Conservation (phyloP, 2,797 vertebrate genomes). For the Lacerta agilis region DNA sequence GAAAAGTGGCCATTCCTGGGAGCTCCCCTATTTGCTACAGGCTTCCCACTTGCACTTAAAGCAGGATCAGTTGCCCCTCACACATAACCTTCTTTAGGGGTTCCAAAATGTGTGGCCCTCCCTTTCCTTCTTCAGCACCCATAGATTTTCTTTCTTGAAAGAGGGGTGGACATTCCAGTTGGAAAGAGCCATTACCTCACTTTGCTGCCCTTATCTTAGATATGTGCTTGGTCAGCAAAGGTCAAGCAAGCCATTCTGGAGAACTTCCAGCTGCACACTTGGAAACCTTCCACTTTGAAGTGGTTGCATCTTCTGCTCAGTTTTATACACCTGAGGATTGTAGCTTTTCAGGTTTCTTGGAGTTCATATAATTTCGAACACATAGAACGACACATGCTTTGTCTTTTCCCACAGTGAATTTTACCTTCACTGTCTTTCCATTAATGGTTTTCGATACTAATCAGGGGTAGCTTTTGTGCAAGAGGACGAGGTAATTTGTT, state of each 20-base stretch:
- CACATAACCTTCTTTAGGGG: not conserved
- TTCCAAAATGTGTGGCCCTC: not conserved
- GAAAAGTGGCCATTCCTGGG: not conserved
- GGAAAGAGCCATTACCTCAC: not conserved
- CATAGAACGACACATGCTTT: not conserved
- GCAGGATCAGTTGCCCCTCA: not conserved
- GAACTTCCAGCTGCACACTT: not conserved
- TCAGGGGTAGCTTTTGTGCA: not conserved
- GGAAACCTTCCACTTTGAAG: conserved; percentile 11
- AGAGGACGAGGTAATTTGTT: not conserved
- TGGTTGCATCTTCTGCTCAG: not conserved
- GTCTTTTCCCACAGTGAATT: not conserved
- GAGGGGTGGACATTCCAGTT: not conserved
- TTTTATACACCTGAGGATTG: conserved; percentile 10
- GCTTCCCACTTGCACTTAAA: not conserved
- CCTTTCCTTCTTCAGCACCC: not conserved
- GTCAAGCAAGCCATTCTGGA: not conserved
- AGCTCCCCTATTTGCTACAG: not conserved
- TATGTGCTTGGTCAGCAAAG: conserved; percentile 4
- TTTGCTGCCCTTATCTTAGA: not conserved
- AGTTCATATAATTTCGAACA: not conserved
- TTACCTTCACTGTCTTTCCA: no score
- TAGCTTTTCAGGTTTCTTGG: not conserved
- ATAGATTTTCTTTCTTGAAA: not conserved
- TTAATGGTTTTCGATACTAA: not conserved